phyloP scores from a whole-genome alignment of 1,140 invertebrate genomes.

The Charaxes varanes region DNA sequence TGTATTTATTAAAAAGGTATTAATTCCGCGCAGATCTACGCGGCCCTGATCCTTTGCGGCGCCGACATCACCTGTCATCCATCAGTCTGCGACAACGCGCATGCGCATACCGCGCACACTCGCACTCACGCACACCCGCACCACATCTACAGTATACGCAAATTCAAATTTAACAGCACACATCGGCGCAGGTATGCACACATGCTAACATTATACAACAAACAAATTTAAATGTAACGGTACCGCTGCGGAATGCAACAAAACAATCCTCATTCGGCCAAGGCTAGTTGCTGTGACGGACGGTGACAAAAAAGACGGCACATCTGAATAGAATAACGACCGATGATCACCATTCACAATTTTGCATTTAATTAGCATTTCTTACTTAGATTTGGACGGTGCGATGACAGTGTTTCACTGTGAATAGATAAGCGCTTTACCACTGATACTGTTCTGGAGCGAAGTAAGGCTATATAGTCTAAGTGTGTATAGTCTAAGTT shows the following conservation, averaged over 20 bases:
- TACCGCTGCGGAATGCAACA: conserved; percentile 60
- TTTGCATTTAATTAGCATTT: too few species aligned
- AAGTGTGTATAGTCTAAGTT: too few species aligned
- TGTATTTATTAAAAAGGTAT: conserved; percentile 25
- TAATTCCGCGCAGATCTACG: conserved; percentile 13
- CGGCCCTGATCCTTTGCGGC: conserved; percentile 40
- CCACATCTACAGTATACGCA: conserved; percentile 20
- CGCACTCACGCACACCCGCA: conserved; percentile 22
- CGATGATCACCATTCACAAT: conserved; percentile 1
- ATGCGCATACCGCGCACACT: conserved; percentile 46
- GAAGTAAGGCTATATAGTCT: too few species aligned
- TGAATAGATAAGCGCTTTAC: too few species aligned
- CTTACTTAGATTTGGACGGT: too few species aligned
- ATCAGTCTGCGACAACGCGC: conserved; percentile 64
- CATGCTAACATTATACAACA: conserved; percentile 3
- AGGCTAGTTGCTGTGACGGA: conserved; percentile 18
- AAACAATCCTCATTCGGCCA: conserved; percentile 48
- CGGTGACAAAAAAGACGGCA: conserved; percentile 19
- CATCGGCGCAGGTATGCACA: neutral
- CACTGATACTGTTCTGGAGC: too few species aligned
- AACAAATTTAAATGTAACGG: conserved; percentile 69
- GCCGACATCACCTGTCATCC: conserved; percentile 70
- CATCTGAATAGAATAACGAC: conserved; percentile 34
- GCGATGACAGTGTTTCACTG: too few species aligned
- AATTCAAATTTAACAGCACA: conserved; percentile 69